These are phyloP conservation scores for Epinephelus fuscoguttatus DNA, from an alignment of 2,113 vertebrate species.

Conservation along the genomic window DNA sequence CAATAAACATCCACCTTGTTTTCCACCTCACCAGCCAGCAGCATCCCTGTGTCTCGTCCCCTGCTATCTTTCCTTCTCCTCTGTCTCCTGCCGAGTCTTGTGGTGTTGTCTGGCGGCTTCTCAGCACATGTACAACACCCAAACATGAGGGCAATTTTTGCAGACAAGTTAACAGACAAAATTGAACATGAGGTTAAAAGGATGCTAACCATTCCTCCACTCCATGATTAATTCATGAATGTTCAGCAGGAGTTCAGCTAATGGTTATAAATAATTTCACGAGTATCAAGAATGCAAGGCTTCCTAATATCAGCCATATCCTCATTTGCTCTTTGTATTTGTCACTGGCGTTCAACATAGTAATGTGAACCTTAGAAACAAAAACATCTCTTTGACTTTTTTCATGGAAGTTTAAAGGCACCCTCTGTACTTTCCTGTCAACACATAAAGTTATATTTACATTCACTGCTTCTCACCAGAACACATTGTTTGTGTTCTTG, in stretches of 20 bases:
- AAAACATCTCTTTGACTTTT: background rate
- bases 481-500: conserved; percentile 1
- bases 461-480: background rate
- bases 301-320: background rate
- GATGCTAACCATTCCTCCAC: background rate
- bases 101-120: background rate
- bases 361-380: background rate
- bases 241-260: background rate
- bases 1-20: conserved; percentile 27
- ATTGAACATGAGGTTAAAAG: background rate
- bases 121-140: background rate
- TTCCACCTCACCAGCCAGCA: conserved; percentile 17
- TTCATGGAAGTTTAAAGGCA: background rate
- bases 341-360: background rate
- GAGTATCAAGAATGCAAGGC: background rate
- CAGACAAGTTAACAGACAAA: background rate
- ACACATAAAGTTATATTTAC: conserved; percentile 25
- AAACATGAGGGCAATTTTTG: conserved; percentile 1
- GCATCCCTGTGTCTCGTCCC: background rate
- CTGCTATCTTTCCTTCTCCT: background rate
- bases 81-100: background rate
- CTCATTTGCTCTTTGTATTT: background rate
- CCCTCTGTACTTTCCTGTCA: background rate
- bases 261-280: background rate
- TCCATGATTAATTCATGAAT: background rate